Evolutionary conservation across 1,140 invertebrate species (phyloP), one percentile per base, ranked within the genome.

Genomic region (Dreissena polymorpha): DNA sequence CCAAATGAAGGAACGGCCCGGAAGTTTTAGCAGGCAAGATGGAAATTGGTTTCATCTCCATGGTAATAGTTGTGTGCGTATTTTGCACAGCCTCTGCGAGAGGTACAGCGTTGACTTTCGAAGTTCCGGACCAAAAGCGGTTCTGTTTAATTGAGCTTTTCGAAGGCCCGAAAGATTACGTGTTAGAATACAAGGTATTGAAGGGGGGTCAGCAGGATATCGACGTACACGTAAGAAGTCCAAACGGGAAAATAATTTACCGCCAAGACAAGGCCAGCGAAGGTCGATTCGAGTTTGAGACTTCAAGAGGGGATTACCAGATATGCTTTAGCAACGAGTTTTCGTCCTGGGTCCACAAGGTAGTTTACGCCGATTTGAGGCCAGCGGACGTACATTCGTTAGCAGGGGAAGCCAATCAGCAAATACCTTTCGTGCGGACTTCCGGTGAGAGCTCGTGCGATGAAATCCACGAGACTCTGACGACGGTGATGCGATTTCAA

Each of bases 261-360:
- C 95, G 96, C 86, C 96, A 97, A 93, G 94, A 96, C 8, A 98
- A 97, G 93, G 96, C 95, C 87, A 97, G 97, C 86, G 98, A 97
- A 93, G 97, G 98, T 92, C 97, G 96, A 2, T 96, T 97, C 91
- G 95, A 95, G 67, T 99, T 98, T 93, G 95, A 95, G 49, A 95
- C 97, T 13, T 94, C 95, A 51, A 94, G 94, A 86, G 97, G 97
- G 84, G 94, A 96, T 10, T 98, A 98, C 89, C 89, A 88, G 64
- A 96, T 96, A 2, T 99, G 99, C 93, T 99, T 99, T 92, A 98
- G 97, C 89, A 99, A 99, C 94, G 98, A 99, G 92, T 99, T 99
- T 93, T 99, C 98, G 68, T 99, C 98, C 57, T 98, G 99, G 93
- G 98, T 97, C 25, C 98, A 99, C 90, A 99, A 99, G 94, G 94